Evolutionary conservation across 2,797 vertebrate species (phyloP), one percentile per base, ranked within the genome.

Genomic region (Enteromius mattozi): DNA sequence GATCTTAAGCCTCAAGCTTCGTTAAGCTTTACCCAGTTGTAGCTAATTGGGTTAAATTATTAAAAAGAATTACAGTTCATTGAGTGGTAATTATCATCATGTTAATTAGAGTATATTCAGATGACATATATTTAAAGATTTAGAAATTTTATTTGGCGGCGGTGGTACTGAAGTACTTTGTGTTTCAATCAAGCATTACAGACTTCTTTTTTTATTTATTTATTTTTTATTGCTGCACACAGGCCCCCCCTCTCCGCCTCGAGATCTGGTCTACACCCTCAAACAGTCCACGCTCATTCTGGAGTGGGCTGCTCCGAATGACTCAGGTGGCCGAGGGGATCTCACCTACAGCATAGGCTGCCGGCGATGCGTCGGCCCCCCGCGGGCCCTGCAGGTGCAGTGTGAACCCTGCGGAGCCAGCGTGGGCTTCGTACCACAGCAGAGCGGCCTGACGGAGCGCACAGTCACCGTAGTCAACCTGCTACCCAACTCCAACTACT

Each of bases 181-280:
- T 56, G 19, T 59, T 71, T 40, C 21, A 42, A 17, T 33, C 9
- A 19, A 51, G 56, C 69, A 37, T 14, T 17, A 13, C 19, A 17
- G 16, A n/a, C 9, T 78, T 37, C 0, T 30, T 59, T 66, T 24
- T 16, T 59, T 63, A 2, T 83, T 33, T 33, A 33, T 19, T 10
- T 14, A 27, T 27, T n/a, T n/a, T n/a, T 59, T 69, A 7, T 56
- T 54, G n/a, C 51, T 13, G 2, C n/a, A 75, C 75, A 1, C 91
- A 98, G 97, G 97, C 0, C 97, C 98, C 0, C 98, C 98, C 0
- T 97, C 97, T 0, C 96, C 97, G 0, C 98, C 98, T 0, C 91
- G 94, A 86, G 94, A 97, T 90, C 90, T 98, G 92, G 92, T 95
- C 49, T 98, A 96, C 94, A 96, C 95, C 83, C 92, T 98, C 69